These are phyloP conservation scores for Danio rerio DNA, from an alignment of 2,113 vertebrate genomes.

Conservation along the genomic window DNA sequence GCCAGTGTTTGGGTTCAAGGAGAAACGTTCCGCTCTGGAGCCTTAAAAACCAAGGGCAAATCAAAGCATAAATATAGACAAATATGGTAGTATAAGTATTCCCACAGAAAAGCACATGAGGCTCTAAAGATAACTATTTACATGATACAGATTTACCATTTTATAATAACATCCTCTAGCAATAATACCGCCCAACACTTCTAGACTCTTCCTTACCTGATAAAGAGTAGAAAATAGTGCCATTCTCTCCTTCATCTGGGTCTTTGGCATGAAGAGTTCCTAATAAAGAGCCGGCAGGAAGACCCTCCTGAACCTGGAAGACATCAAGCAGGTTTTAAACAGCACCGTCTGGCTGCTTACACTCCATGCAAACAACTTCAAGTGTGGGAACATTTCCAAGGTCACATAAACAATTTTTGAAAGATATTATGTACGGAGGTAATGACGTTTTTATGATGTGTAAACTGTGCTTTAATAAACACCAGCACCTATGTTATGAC, in stretches of 20 bases:
- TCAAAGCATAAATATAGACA: conserved; percentile 26
- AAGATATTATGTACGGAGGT: conserved; percentile 13
- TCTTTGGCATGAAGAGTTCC: conserved; percentile 90
- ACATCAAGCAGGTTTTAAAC: conserved; percentile 34
- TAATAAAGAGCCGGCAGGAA: conserved; percentile 83
- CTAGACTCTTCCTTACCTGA: conserved; percentile 75
- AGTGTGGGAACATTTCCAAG: conserved; percentile 20
- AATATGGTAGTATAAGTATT: conserved; percentile 22
- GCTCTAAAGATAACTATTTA: conserved; percentile 30
- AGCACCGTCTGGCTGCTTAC: conserved; percentile 13
- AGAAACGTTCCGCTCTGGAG: conserved; percentile 89
- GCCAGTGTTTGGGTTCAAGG: conserved; percentile 82
- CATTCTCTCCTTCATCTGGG: conserved; percentile 93
- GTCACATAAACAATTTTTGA: conserved; percentile 19
- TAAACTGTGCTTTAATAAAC: conserved; percentile 38
- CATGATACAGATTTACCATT: not conserved
- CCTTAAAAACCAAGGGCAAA: conserved; percentile 71
- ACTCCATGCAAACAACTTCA: conserved; percentile 14
- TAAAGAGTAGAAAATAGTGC: conserved; percentile 87
- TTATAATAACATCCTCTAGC: not conserved
- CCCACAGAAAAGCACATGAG: not conserved
- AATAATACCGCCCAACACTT: not conserved
- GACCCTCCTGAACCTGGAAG: conserved; percentile 86
- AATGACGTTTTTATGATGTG: conserved; percentile 41
- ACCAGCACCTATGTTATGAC: conserved; percentile 15